phyloP scores from a whole-genome alignment of 2,797 vertebrate genomes.

The Molossus molossus region DNA sequence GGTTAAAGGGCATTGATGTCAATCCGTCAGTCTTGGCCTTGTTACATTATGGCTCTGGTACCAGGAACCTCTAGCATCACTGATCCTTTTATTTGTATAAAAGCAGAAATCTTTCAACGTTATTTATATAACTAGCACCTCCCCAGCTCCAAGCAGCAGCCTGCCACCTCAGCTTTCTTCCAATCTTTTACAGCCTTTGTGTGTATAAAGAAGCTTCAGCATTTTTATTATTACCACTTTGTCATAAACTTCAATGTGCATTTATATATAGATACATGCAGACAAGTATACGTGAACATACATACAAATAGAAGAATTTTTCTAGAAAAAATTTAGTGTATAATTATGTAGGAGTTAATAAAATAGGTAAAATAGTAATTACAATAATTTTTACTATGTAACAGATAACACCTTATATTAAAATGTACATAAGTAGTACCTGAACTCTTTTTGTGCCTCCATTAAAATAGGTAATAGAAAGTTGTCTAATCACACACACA shows the following conservation, averaged over 20 bases:
- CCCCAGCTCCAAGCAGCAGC: slow-evolving; percentile 72
- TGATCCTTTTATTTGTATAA: slow-evolving; percentile 76
- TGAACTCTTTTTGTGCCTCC: not conserved
- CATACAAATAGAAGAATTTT: not conserved
- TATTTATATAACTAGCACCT: slow-evolving; percentile 75
- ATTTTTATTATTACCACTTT: slow-evolving; percentile 63
- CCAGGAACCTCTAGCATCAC: slow-evolving; percentile 43
- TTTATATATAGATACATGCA: slow-evolving; percentile 40
- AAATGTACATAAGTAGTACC: not conserved
- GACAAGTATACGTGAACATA: not conserved
- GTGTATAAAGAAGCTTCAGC: not conserved
- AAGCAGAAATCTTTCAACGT: slow-evolving; percentile 76
- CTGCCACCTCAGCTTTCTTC: slow-evolving; percentile 55
- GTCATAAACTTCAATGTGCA: slow-evolving; percentile 11
- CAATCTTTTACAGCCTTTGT: slow-evolving; percentile 20
- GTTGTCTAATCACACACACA: not conserved
- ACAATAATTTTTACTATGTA: not conserved
- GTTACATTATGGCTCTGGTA: slow-evolving; percentile 14
- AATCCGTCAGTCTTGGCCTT: slow-evolving; percentile 36
- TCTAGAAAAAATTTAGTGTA: not conserved
- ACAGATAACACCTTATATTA: not conserved
- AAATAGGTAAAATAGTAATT: not conserved
- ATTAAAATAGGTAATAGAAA: not conserved
- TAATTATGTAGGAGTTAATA: not conserved
- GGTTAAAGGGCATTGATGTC: slow-evolving; percentile 65